Evolutionary conservation across 2,113 vertebrate genomes (phyloP), one percentile per base, ranked within the genome.

Genomic region (Machaerirhynchus nigripectus): DNA sequence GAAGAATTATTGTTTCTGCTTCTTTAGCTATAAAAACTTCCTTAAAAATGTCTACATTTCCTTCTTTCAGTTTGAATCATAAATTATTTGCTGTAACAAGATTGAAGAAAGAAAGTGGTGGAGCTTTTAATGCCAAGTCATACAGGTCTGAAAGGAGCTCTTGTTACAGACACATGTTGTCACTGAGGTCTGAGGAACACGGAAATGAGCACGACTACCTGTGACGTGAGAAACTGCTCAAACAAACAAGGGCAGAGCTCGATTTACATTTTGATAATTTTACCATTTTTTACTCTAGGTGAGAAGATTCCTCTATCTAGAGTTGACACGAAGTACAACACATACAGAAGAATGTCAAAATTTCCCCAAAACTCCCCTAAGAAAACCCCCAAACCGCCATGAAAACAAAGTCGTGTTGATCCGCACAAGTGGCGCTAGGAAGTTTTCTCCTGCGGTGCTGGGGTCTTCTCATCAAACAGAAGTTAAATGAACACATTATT

Each of bases 381-480:
- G 63, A 84, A 5, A 6, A 1, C 0, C 19, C 6, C 30, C 11
- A 26, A 82, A 56, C 5, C 1, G 2, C 8, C 33, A 64, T 0
- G 7, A 44, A 56, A 89, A 56, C 23, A 50, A 33, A 16, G 6
- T 23, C 40, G 23, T 46, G 40, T 9, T 64, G 6, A 74, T 50
- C 26, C 46, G 60, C 33, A 56, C 17, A 63, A 20, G 17, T 11
- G 26, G 11, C 27, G 21, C 16, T n/a, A 55, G 60, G 33, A 91
- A 78, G 30, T 69, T 60, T 68, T 68, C 84, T 44, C 53, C 46
- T 68, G 0, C 22, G 18, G 49, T 23, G 37, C 69, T 59, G 56
- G 31, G 4, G 5, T 7, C 37, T 84, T 18, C 60, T 79, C 40
- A 21, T 39, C 17, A 49, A 68, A 69, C 3, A 28, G 7, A 60